Percentiles rank a stretch among this genome's conserved stretches.
Evolutionary conservation across 2,113 vertebrate genomes (phyloP).

Genomic region (Nesogale talazaci): DNA sequence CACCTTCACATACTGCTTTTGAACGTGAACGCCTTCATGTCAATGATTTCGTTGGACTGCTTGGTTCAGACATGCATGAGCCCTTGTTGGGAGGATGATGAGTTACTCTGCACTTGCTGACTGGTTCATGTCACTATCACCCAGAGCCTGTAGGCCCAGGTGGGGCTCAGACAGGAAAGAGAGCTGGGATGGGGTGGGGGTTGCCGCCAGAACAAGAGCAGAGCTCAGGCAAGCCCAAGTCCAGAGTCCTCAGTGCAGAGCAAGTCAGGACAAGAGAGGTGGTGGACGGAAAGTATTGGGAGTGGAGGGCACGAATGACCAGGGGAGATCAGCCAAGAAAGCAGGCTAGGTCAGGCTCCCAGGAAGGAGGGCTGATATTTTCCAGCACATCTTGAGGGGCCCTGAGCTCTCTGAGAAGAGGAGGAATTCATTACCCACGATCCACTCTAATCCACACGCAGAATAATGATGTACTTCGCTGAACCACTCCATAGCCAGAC

Average conservation of each 20-base stretch:
- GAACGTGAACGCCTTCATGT: not conserved
- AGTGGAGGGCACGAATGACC: not conserved
- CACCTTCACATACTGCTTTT: not conserved
- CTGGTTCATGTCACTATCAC: accelerated
- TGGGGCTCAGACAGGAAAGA: not conserved
- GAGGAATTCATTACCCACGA: too few relatives aligned
- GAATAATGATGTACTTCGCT: not conserved
- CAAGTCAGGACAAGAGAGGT: not conserved
- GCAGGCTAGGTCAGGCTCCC: too few relatives aligned
- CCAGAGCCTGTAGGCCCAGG: not conserved
- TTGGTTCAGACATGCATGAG: not conserved
- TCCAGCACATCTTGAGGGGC: not conserved
- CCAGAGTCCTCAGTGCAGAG: too few relatives aligned
- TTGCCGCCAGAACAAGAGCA: not conserved
- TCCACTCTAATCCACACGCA: accelerated
- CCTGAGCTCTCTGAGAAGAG: not conserved
- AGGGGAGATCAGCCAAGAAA: not conserved
- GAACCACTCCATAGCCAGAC: not conserved
- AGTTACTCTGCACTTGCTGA: not conserved
- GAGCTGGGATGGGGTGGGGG: too few relatives aligned
- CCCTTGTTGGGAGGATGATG: too few relatives aligned
- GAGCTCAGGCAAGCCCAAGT: not conserved
- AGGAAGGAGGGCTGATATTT: too few relatives aligned
- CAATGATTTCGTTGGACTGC: not conserved
- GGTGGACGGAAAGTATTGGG: not conserved